phyloP scores from a whole-genome alignment of 2,888 invertebrate genomes.

The Calephelis perditalis region DNA sequence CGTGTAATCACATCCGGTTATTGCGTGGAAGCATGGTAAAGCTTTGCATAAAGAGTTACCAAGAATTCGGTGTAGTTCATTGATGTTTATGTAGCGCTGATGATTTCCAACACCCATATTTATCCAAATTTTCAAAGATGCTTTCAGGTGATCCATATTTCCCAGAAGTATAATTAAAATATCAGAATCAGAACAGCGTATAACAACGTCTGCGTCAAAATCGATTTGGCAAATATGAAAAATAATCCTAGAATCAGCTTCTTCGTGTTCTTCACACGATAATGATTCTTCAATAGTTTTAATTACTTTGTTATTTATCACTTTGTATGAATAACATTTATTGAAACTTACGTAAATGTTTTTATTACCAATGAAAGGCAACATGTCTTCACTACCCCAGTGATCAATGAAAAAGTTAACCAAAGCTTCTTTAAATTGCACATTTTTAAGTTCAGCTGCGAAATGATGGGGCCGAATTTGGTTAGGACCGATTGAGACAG shows the following conservation, averaged over 20 bases:
- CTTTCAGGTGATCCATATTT: slow-evolving; percentile 24
- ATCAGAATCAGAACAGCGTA: slow-evolving; percentile 32
- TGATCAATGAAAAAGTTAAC: slow-evolving; percentile 14
- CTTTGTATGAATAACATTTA: slow-evolving; percentile 23
- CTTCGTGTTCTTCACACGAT: slow-evolving; percentile 32
- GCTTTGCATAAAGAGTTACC: slow-evolving; percentile 21
- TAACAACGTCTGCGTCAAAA: slow-evolving; percentile 20
- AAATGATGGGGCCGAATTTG: not conserved
- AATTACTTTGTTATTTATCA: slow-evolving; percentile 23
- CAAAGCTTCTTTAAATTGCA: not conserved
- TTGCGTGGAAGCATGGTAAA: slow-evolving; percentile 27
- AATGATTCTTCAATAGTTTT: slow-evolving; percentile 23
- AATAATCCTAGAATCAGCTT: slow-evolving; percentile 31
- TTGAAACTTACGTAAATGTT: slow-evolving; percentile 21
- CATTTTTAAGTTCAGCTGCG: not conserved
- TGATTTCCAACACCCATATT: slow-evolving; percentile 19
- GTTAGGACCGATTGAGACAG: not conserved
- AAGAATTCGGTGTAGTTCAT: slow-evolving; percentile 26
- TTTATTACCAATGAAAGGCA: slow-evolving; percentile 23
- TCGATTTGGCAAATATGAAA: slow-evolving; percentile 26
- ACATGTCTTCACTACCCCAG: not conserved
- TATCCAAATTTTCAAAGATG: slow-evolving; percentile 19
- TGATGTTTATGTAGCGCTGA: slow-evolving; percentile 22
- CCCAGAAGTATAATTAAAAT: slow-evolving; percentile 33
- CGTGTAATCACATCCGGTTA: slow-evolving; percentile 27